Conservation (phyloP, 2,113 vertebrate genomes). For the Rousettus leschenaultii region DNA sequence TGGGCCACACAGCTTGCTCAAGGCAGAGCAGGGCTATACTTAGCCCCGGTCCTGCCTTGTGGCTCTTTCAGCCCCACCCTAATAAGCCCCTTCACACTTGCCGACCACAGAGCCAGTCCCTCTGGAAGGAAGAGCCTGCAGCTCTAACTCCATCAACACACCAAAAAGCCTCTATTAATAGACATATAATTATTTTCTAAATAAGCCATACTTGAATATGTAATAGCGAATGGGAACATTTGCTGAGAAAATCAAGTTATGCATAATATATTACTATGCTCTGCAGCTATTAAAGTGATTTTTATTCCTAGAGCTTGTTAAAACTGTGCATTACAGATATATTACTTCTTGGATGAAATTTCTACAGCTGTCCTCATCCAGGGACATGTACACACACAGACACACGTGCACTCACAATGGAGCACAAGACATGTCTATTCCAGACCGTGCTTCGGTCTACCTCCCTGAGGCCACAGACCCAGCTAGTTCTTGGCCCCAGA, state of each 20-base stretch:
- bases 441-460: not conserved
- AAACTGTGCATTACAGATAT: not conserved
- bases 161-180: slow-evolving; percentile 49
- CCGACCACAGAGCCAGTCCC: not conserved
- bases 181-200: slow-evolving; percentile 50
- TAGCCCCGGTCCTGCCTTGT: not conserved
- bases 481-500: not conserved
- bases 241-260: slow-evolving; percentile 58
- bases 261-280: slow-evolving; percentile 5
- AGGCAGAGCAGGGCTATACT: not conserved
- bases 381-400: not conserved
- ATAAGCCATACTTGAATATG: slow-evolving; percentile 40
- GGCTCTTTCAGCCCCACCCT: not conserved
- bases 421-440: not conserved
- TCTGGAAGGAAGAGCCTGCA: not conserved
- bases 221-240: slow-evolving; percentile 45
- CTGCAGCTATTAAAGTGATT: slow-evolving; percentile 43
- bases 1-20: not conserved
- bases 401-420: not conserved
- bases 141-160: not conserved
- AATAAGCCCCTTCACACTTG: not conserved
- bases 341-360: not conserved
- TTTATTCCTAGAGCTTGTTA: slow-evolving; percentile 21
- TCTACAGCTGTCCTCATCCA: not conserved
- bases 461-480: not conserved